phyloP scores from a whole-genome alignment of 1,140 invertebrate species.

The Globodera rostochiensis region DNA sequence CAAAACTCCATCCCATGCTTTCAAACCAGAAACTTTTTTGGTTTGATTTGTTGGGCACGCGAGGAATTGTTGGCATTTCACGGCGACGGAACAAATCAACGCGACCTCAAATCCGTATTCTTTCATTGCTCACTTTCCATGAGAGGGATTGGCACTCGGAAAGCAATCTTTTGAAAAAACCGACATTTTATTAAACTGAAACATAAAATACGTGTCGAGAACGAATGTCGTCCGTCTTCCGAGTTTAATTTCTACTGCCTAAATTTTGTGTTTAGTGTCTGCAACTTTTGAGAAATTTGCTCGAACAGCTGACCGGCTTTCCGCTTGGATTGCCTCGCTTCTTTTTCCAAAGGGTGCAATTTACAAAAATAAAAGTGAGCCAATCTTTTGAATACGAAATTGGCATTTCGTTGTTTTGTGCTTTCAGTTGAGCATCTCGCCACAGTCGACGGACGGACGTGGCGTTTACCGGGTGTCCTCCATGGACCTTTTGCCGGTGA shows the following conservation, averaged over 20 bases:
- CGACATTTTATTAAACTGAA: too few relatives aligned
- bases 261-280: not conserved
- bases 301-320: constrained; percentile 9
- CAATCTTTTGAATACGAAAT: not conserved
- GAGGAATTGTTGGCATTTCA: constrained; percentile 3
- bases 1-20: not conserved
- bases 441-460: constrained; percentile 17
- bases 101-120: not conserved
- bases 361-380: constrained; percentile 20
- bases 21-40: constrained; percentile 2
- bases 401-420: not conserved
- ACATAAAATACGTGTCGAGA: too few relatives aligned
- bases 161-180: not conserved
- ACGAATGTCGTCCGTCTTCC: too few relatives aligned
- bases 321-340: constrained; percentile 29
- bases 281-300: constrained; percentile 11
- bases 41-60: constrained; percentile 21
- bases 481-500: constrained; percentile 21
- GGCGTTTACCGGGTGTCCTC: constrained; percentile 22
- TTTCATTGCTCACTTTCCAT: constrained; percentile 6
- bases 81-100: not conserved
- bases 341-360: constrained; percentile 28
- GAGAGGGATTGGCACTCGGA: not conserved
- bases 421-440: constrained; percentile 30
- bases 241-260: too few relatives aligned